These are phyloP conservation scores for Drosophila kambysellisi DNA, from an alignment of 2,888 invertebrate genomes.

Conservation along the genomic window DNA sequence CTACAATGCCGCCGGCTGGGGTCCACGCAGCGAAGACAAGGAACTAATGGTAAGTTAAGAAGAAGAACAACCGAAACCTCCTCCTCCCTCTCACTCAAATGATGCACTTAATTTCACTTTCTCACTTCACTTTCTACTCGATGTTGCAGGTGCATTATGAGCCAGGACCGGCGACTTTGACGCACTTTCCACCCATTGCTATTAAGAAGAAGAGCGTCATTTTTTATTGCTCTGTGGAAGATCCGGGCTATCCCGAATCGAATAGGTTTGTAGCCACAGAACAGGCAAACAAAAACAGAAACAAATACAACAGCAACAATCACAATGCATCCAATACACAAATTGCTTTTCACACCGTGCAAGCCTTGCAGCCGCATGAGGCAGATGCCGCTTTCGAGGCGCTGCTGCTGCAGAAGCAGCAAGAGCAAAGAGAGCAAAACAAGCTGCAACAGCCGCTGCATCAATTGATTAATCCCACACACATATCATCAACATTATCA, in stretches of 20 bases:
- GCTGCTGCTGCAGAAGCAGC: slow-evolving; percentile 73
- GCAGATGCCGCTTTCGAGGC: slow-evolving; percentile 82
- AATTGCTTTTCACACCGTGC: slow-evolving; percentile 79
- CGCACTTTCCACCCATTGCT: slow-evolving; percentile 90
- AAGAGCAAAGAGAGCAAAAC: slow-evolving; percentile 45
- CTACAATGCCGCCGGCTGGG: slow-evolving; percentile 95
- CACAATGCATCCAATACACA: slow-evolving; percentile 46
- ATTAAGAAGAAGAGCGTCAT: slow-evolving; percentile 93
- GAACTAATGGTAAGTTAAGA: slow-evolving; percentile 89
- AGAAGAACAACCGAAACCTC: no score
- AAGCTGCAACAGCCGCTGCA: slow-evolving; percentile 10
- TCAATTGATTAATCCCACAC: slow-evolving; percentile 42
- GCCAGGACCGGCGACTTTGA: slow-evolving; percentile 92
- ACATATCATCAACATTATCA: slow-evolving; percentile 36
- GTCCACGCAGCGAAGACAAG: slow-evolving; percentile 90
- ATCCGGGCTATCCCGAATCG: slow-evolving; percentile 91
- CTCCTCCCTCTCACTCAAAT: background rate
- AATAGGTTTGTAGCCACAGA: slow-evolving; percentile 83
- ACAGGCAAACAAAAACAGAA: slow-evolving; percentile 23
- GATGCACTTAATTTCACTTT: background rate
- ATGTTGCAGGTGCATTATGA: slow-evolving; percentile 87
- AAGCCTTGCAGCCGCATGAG: slow-evolving; percentile 78
- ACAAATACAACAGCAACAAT: slow-evolving; percentile 26
- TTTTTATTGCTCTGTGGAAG: slow-evolving; percentile 93
- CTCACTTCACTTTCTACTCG: background rate